Percentiles rank a stretch among this genome's conserved stretches.
These are phyloP conservation scores for Listronotus oregonensis DNA, from an alignment of 1,140 invertebrate genomes.

Conservation along the genomic window DNA sequence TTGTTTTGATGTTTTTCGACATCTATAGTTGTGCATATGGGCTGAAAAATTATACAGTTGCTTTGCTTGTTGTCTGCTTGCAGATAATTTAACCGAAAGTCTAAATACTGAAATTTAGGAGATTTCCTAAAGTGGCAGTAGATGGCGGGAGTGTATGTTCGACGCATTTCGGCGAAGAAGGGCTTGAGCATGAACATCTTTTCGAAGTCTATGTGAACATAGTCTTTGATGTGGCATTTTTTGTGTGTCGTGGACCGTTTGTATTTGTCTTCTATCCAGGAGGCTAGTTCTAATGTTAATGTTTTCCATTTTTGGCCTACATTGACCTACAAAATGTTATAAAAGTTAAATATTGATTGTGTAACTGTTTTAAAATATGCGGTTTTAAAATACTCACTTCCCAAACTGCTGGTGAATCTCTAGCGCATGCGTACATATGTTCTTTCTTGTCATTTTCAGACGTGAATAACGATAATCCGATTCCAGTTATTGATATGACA, in stretches of 20 bases:
- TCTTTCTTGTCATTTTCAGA: constrained; percentile 50
- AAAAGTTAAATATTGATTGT: no score
- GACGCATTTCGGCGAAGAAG: constrained; percentile 77
- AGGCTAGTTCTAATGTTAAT: constrained; percentile 74
- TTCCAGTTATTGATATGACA: constrained; percentile 71
- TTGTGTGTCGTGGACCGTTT: constrained; percentile 60
- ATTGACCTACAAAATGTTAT: constrained; percentile 59
- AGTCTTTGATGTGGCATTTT: constrained; percentile 77
- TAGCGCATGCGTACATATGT: constrained; percentile 61
- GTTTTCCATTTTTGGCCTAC: constrained; percentile 81
- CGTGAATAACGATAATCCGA: constrained; percentile 71
- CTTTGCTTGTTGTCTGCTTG: constrained; percentile 85
- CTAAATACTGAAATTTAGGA: constrained; percentile 68
- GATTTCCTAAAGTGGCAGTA: constrained; percentile 77
- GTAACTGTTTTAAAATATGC: no score
- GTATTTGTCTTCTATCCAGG: constrained; percentile 84
- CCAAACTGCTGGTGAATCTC: constrained; percentile 74
- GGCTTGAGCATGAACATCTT: constrained; percentile 89
- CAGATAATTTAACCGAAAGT: constrained; percentile 67
- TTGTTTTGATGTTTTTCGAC: constrained; percentile 54
- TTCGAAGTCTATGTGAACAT: constrained; percentile 78
- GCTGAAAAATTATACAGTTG: constrained; percentile 77
- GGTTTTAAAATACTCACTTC: constrained; percentile 56
- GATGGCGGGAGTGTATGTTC: constrained; percentile 75
- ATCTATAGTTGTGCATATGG: constrained; percentile 45